phyloP scores from a whole-genome alignment of 1,140 invertebrate species.

The Drosophila ambigua region DNA sequence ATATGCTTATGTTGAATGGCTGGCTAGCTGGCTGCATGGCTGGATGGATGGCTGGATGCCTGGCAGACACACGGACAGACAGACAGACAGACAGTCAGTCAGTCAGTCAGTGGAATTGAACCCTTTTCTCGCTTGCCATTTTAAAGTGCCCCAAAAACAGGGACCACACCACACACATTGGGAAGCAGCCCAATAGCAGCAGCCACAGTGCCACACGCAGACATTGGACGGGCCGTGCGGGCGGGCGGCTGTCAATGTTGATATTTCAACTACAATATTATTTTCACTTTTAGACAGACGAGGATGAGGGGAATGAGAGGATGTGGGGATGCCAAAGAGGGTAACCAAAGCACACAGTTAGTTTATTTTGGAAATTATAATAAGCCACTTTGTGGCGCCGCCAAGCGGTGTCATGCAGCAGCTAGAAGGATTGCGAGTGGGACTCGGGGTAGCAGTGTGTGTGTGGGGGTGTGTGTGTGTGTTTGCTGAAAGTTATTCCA shows the following conservation, averaged over 20 bases:
- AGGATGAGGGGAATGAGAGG: not conserved
- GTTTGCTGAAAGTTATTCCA: constrained; percentile 22
- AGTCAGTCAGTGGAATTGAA: constrained; percentile 44
- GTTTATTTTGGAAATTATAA: constrained; percentile 77
- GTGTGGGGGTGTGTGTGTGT: not conserved
- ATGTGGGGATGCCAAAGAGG: not conserved
- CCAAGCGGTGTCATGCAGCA: not conserved
- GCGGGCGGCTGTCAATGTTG: constrained; percentile 47
- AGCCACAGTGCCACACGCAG: constrained; percentile 3
- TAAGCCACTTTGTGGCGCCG: constrained; percentile 60
- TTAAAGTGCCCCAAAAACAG: constrained; percentile 8
- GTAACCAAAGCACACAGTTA: constrained; percentile 43
- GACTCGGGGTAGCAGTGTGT: not conserved
- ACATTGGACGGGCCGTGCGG: not conserved
- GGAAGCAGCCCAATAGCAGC: not conserved
- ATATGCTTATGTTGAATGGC: constrained; percentile 67
- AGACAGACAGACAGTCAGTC: constrained; percentile 27
- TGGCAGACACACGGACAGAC: not conserved
- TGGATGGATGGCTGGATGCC: not conserved
- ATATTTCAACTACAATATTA: constrained; percentile 73
- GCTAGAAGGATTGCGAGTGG: too few species aligned
- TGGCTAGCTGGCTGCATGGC: constrained; percentile 22
- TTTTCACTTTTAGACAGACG: constrained; percentile 59
- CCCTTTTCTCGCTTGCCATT: constrained; percentile 58
- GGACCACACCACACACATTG: not conserved